phyloP scores from a whole-genome alignment of 2,888 invertebrate species.

The Acleris cristana region DNA sequence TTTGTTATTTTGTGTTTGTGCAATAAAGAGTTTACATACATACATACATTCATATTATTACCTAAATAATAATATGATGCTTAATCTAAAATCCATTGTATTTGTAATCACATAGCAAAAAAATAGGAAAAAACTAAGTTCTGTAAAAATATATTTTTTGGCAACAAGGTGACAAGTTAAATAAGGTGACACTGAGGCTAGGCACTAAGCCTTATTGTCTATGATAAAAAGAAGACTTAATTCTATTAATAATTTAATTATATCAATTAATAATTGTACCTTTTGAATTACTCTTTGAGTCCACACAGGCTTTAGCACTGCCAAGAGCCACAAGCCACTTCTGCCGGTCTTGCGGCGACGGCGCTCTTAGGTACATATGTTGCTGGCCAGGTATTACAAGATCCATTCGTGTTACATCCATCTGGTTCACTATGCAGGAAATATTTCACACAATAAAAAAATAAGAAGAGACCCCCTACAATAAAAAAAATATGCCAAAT shows the following conservation, averaged over 20 bases:
- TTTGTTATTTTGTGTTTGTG: too few relatives aligned
- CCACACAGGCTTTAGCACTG: slow-evolving; percentile 89
- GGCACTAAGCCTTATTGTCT: too few relatives aligned
- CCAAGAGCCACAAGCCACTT: slow-evolving; percentile 92
- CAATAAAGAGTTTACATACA: too few relatives aligned
- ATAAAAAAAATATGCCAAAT: background rate
- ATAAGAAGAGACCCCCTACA: background rate
- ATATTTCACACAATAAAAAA: slow-evolving; percentile 1
- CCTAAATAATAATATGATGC: background rate
- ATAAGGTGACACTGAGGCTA: too few relatives aligned
- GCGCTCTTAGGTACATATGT: slow-evolving; percentile 90
- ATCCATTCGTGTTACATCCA: slow-evolving; percentile 89
- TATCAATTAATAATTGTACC: slow-evolving; percentile 4
- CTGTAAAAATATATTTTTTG: too few relatives aligned
- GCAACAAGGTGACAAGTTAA: too few relatives aligned
- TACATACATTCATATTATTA: background rate
- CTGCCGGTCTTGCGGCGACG: slow-evolving; percentile 90
- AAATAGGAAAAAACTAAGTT: too few relatives aligned
- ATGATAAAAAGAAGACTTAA: too few relatives aligned
- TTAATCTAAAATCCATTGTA: too few relatives aligned
- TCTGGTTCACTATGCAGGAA: slow-evolving; percentile 84
- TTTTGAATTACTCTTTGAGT: slow-evolving; percentile 58
- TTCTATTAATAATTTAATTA: background rate
- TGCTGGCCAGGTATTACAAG: slow-evolving; percentile 92
- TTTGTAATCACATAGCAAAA: too few relatives aligned